Percentiles rank a stretch among this genome's conserved stretches.
These are phyloP conservation scores for Drosophila rellima DNA, from an alignment of 2,888 invertebrate species.

Conservation along the genomic window DNA sequence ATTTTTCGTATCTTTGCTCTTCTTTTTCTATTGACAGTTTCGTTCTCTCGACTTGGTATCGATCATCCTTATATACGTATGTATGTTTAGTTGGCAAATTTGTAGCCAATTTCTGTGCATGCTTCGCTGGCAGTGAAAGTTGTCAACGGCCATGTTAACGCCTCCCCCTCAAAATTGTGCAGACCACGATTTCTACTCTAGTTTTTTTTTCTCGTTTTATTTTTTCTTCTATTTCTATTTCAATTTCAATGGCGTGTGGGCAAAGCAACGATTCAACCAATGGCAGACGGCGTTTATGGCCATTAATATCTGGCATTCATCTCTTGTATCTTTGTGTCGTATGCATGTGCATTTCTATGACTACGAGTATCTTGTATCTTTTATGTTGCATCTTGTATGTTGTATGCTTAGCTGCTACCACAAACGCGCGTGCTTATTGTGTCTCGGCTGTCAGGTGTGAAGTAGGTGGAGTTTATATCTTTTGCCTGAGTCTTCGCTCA, in stretches of 20 bases:
- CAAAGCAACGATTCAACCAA: conserved; percentile 49
- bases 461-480: conserved; percentile 67
- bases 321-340: conserved; percentile 28
- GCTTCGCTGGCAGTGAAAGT: conserved; percentile 74
- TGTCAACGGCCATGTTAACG: conserved; percentile 53
- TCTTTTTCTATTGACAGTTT: not conserved
- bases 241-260: conserved; percentile 53
- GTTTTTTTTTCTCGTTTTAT: conserved; percentile 20
- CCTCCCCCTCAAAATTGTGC: conserved; percentile 11
- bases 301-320: conserved; percentile 50
- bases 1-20: not conserved
- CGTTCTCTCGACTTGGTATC: not conserved
- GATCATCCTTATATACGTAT: not conserved
- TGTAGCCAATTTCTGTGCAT: conserved; percentile 49
- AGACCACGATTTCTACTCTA: conserved; percentile 48
- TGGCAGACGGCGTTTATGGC: conserved; percentile 55
- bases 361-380: conserved; percentile 20
- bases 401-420: conserved; percentile 37
- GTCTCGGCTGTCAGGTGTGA: conserved; percentile 67
- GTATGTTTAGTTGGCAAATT: conserved; percentile 11
- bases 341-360: conserved; percentile 21
- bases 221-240: conserved; percentile 43
- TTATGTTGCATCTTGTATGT: conserved; percentile 27
- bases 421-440: conserved; percentile 48
- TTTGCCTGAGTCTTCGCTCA: conserved; percentile 13